Conservation (phyloP, 2,113 vertebrate genomes). For the Mionectes macconnelli region DNA sequence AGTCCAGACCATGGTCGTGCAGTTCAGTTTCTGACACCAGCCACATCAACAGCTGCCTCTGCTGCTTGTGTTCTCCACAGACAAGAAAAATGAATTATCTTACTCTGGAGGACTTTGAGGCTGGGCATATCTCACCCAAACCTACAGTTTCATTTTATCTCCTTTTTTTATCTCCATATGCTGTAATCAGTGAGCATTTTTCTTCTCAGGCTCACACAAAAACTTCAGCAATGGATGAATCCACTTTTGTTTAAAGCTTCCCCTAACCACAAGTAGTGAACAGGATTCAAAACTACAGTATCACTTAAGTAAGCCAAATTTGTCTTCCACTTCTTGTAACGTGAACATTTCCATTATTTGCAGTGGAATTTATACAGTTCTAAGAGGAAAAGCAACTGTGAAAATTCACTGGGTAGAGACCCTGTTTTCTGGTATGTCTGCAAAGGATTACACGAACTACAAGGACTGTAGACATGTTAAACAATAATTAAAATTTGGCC, state of each 20-base stretch:
- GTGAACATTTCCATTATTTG: neutral
- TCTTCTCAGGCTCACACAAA: neutral
- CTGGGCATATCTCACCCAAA: neutral
- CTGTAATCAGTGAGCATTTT: neutral
- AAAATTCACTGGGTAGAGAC: neutral
- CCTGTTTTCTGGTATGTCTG: neutral
- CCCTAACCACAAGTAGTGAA: neutral
- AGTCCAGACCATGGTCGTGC: rapidly evolving
- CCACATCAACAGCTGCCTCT: neutral
- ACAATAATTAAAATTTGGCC: neutral
- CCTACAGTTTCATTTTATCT: neutral
- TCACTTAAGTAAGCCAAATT: neutral
- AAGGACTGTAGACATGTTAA: neutral
- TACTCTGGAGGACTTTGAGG: neutral
- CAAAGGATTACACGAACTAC: neutral
- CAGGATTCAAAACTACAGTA: neutral
- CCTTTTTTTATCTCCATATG: neutral
- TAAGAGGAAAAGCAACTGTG: neutral
- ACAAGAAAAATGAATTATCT: neutral
- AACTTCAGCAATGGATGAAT: neutral
- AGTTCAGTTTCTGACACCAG: neutral
- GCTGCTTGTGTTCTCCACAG: neutral
- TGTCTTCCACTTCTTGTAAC: neutral
- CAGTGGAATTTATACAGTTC: neutral
- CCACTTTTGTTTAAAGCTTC: neutral